Evolutionary conservation across 2,888 invertebrate species (phyloP).

Genomic region (Aproaerema taeniolella): DNA sequence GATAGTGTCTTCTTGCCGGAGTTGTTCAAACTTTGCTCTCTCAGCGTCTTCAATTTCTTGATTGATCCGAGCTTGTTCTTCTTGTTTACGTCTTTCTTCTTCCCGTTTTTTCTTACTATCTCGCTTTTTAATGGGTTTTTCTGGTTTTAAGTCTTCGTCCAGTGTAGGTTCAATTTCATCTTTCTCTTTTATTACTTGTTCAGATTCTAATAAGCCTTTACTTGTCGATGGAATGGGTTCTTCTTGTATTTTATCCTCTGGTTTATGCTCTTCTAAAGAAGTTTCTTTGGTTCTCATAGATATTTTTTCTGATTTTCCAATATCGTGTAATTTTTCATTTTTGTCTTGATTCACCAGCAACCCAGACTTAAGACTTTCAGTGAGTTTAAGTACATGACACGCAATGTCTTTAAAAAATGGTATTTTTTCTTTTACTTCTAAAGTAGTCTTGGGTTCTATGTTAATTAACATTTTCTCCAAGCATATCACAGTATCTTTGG

Average conservation of each 20-base stretch:
- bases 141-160: neutral
- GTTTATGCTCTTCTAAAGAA: neutral
- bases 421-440: conserved; percentile 65
- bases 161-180: neutral
- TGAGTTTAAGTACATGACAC: conserved; percentile 27
- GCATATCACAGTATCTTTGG: too few species aligned
- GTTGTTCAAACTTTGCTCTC: neutral
- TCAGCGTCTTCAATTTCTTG: neutral
- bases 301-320: neutral
- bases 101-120: conserved; percentile 22
- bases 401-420: conserved; percentile 55
- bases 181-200: neutral
- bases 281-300: neutral
- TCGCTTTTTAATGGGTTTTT: conserved; percentile 13
- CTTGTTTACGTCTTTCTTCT: conserved; percentile 14
- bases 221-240: conserved; percentile 20
- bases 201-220: neutral
- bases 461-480: conserved; percentile 18
- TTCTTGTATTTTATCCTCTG: neutral
- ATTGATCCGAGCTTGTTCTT: conserved; percentile 7
- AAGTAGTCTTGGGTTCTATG: conserved; percentile 40
- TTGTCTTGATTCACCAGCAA: conserved; percentile 1
- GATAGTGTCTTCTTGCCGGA: too few species aligned
- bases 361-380: conserved; percentile 25
- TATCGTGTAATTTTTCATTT: neutral